Percentiles rank a stretch among this genome's conserved stretches.
Conservation (phyloP, 2,888 invertebrate species). For the Ophonus ardosiacus region DNA sequence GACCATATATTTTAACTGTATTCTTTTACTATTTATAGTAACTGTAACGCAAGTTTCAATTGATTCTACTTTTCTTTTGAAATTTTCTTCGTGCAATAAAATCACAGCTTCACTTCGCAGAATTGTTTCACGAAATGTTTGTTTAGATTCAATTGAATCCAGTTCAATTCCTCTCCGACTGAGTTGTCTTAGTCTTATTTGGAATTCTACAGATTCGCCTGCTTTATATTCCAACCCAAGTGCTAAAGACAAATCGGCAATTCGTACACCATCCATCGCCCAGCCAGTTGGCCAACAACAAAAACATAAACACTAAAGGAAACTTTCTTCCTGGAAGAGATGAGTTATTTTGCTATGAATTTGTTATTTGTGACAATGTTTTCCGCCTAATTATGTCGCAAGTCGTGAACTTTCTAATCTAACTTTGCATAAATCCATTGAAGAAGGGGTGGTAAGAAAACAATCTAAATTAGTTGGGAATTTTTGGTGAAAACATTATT, state of each 20-base stretch:
- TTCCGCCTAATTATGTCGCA: conserved; percentile 1
- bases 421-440: neutral
- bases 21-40: too few relatives aligned
- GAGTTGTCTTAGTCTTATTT: conserved; percentile 21
- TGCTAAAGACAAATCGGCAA: neutral
- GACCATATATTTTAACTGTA: too few relatives aligned
- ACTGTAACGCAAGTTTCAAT: too few relatives aligned
- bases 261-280: neutral
- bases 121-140: conserved; percentile 22
- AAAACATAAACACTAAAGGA: neutral
- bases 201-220: conserved; percentile 3
- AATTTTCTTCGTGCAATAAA: neutral
- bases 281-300: neutral
- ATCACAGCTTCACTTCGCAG: neutral
- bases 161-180: neutral
- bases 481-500: neutral
- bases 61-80: neutral
- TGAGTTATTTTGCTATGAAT: neutral
- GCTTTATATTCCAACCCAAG: neutral
- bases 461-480: neutral
- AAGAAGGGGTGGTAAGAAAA: neutral
- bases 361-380: conserved; percentile 3
- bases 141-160: conserved; percentile 22
- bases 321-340: neutral
- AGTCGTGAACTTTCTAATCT: neutral